A percentile compares a stretch with the other conserved stretches of the same genome.
phyloP scores from a whole-genome alignment of 2,888 invertebrate species.

The Macroteleia sp. region DNA sequence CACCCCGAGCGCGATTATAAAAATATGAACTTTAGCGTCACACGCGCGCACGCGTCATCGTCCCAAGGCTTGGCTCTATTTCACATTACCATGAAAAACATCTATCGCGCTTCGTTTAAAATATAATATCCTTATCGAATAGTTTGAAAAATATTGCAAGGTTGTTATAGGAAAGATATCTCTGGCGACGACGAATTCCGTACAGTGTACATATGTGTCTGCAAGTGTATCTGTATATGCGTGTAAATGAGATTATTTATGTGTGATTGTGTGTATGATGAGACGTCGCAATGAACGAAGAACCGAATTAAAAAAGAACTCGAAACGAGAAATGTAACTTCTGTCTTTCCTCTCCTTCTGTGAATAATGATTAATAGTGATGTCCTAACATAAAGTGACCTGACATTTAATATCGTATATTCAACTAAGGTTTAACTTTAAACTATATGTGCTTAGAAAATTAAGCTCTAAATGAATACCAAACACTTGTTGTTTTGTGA shows the following conservation, averaged over 20 bases:
- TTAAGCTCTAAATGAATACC: no score
- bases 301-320: constrained; percentile 24
- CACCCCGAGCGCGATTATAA: constrained; percentile 43
- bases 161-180: constrained; percentile 58
- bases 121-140: constrained; percentile 58
- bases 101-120: constrained; percentile 46
- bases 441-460: no score
- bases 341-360: background rate
- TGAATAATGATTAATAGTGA: constrained; percentile 12
- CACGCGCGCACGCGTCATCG: constrained; percentile 44
- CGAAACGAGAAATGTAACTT: constrained; percentile 28
- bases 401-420: no score
- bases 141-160: constrained; percentile 58
- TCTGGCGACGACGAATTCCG: constrained; percentile 34
- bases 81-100: constrained; percentile 35
- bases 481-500: no score
- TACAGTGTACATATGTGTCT: constrained; percentile 7
- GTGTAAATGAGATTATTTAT: background rate
- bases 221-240: background rate
- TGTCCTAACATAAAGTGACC: no score
- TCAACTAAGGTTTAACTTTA: no score
- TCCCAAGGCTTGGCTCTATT: constrained; percentile 50
- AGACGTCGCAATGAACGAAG: constrained; percentile 38
- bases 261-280: constrained; percentile 33
- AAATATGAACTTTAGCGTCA: constrained; percentile 46